Evolutionary conservation across 2,797 vertebrate species (phyloP).

Genomic region (Morus bassanus): DNA sequence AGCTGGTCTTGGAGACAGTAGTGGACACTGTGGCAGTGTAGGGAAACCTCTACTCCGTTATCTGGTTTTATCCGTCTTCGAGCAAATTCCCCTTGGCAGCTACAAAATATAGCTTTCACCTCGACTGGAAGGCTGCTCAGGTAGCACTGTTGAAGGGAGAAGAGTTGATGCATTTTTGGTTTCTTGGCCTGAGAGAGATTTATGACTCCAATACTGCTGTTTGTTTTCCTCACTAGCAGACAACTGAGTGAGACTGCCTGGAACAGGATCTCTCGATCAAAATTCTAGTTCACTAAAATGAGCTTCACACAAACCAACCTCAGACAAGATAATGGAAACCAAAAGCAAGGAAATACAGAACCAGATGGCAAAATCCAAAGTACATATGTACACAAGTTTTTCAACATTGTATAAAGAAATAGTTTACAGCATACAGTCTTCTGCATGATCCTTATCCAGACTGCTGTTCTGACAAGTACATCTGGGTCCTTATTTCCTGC

Average conservation of each 20-base stretch:
- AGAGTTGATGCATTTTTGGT: not conserved
- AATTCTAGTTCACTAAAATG: not conserved
- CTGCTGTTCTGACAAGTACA: not conserved
- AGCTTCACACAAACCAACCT: not conserved
- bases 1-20: not conserved
- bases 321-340: not conserved
- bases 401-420: not conserved
- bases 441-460: not conserved
- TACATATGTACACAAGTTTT: not conserved
- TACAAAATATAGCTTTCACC: not conserved
- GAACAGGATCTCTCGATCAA: not conserved
- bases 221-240: not conserved
- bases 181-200: not conserved
- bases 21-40: not conserved
- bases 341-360: not conserved
- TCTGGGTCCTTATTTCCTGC: not conserved
- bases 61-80: not conserved
- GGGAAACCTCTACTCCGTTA: not conserved
- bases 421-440: not conserved
- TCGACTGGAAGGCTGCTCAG: not conserved
- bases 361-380: not conserved
- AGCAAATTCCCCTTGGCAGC: not conserved
- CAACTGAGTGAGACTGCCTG: not conserved
- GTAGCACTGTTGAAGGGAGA: not conserved
- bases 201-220: not conserved